Conservation (phyloP, 2,888 invertebrate species). For the Drosophila mimetica region DNA sequence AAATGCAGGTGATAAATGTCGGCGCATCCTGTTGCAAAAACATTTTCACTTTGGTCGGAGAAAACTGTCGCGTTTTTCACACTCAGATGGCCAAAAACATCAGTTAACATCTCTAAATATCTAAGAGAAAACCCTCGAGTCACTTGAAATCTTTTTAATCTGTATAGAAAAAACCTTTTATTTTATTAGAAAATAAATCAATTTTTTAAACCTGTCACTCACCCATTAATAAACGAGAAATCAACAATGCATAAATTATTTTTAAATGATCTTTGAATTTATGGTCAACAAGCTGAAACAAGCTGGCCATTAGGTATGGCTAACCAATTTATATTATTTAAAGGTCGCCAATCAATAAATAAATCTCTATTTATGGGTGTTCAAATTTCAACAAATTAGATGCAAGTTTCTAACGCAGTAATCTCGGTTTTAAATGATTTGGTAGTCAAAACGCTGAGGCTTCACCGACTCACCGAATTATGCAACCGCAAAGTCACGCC, state of each 20-base stretch:
- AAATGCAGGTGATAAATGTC: conserved; percentile 72
- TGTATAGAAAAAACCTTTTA: too few relatives aligned
- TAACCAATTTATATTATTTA: too few relatives aligned
- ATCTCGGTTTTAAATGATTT: background rate
- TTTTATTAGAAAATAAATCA: too few relatives aligned
- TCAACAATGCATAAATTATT: conserved; percentile 10
- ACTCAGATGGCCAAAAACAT: too few relatives aligned
- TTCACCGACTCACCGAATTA: background rate
- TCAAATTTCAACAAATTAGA: too few relatives aligned
- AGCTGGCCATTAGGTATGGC: background rate
- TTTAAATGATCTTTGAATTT: conserved; percentile 8
- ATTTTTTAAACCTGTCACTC: too few relatives aligned
- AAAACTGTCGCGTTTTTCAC: background rate
- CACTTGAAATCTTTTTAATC: too few relatives aligned
- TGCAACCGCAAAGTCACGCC: conserved; percentile 7
- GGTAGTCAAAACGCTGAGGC: background rate
- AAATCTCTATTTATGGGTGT: too few relatives aligned
- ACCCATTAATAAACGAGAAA: too few relatives aligned
- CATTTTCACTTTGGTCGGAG: background rate
- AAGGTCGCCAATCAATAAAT: background rate
- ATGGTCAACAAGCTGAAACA: conserved; percentile 4
- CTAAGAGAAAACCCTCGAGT: too few relatives aligned
- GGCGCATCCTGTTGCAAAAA: conserved; percentile 70
- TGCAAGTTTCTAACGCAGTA: background rate
- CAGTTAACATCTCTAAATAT: too few relatives aligned